These are phyloP conservation scores for Dipodomys spectabilis DNA, from an alignment of 2,113 vertebrate species.

Conservation along the genomic window DNA sequence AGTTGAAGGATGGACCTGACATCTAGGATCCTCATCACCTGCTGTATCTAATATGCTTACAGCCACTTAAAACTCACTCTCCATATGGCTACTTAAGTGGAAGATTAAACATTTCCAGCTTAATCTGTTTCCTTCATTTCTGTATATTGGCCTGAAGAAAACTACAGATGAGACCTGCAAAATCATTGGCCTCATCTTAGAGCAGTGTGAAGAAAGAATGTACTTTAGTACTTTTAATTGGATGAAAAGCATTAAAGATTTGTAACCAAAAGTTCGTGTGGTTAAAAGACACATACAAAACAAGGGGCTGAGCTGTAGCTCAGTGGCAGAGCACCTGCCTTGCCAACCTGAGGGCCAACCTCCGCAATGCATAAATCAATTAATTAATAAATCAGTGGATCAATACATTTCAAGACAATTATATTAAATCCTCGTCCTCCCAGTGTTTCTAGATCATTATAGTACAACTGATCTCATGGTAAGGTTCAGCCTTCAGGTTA, in stretches of 20 bases:
- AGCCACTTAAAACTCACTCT: constrained; percentile 25
- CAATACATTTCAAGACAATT: neutral
- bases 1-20: neutral
- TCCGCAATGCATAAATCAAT: neutral
- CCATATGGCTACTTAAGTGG: neutral
- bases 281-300: neutral
- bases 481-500: neutral
- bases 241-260: constrained; percentile 24
- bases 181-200: neutral
- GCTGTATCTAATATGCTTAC: neutral
- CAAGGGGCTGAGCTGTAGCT: neutral
- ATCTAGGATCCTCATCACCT: neutral
- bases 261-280: neutral
- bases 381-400: neutral
- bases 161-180: neutral
- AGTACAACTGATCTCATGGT: neutral
- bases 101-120: neutral
- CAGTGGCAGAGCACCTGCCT: neutral
- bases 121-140: constrained; percentile 9
- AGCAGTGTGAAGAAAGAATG: neutral
- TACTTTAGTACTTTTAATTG: constrained; percentile 3
- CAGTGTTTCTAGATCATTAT: neutral
- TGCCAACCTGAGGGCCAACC: neutral
- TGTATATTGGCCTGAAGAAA: constrained; percentile 1
- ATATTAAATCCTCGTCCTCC: neutral